Evolutionary conservation across 2,888 invertebrate genomes (phyloP), one percentile per base, ranked within the genome.

Genomic region (Drosophila birchii): DNA sequence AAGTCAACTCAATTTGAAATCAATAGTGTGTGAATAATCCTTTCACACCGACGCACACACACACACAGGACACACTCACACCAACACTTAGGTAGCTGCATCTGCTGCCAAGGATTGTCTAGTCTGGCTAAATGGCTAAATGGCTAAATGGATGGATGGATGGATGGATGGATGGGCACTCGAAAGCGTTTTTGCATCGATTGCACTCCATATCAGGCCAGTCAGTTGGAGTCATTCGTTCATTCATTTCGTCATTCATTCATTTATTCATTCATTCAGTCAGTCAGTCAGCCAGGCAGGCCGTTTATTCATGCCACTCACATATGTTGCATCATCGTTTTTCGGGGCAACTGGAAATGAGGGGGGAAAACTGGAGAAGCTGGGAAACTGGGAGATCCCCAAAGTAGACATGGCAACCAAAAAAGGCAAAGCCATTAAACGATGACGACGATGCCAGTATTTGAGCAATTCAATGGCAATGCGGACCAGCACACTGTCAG

Each of bases 1-100:
- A 83, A 90, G 90, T 88, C 91, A 91, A 92, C 92, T 92, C 92
- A 92, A 92, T 92, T 92, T 91, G 92, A 92, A 92, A 92, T 92
- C 92, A 92, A 92, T 92, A 92, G 92, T 90, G 92, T 92, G 92
- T 91, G 90, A 91, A 91, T 92, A 92, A 92, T 92, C 90, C 91
- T 85, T 88, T 90, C 90, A 89, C 81, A 81, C 81, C 78, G 70
- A 77, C 76, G 67, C 73, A 74, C 71, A 68, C 77, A 56, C 62
- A 68, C 54, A 51, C 69, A 64, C 58, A 47, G 32, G 32, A 45
- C 39, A 2, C 39, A 34, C 54, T 12, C 47, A 32, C 34, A 16
- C 12, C 36, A 14, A 7, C 8, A 29, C n/a, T 36, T 23, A 8
- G 67, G 38, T 16, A 36, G 41, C 11, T 79, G 82, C 82, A 85